phyloP scores from a whole-genome alignment of 2,797 vertebrate species.

The Meda fulgida region DNA sequence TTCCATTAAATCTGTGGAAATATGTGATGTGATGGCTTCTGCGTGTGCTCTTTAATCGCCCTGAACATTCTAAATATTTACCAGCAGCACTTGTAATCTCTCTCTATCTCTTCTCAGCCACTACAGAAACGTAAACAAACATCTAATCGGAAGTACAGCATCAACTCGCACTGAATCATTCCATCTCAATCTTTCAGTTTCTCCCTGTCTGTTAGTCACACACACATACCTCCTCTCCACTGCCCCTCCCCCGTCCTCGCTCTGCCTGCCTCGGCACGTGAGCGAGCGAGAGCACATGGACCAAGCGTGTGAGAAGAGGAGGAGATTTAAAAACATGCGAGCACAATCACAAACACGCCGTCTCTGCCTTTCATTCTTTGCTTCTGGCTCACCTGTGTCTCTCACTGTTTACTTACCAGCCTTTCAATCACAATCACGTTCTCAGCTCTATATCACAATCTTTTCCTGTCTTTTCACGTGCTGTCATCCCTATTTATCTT shows the following conservation, averaged over 20 bases:
- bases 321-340: constrained; percentile 85
- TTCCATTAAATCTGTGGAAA: constrained; percentile 1
- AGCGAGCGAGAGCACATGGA: constrained; percentile 79
- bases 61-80: constrained; percentile 20
- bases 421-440: constrained; percentile 6
- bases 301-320: constrained; percentile 80
- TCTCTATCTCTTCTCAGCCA: background rate
- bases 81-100: constrained; percentile 1
- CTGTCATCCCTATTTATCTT: constrained; percentile 3
- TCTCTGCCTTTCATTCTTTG: constrained; percentile 56
- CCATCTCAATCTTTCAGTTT: constrained; percentile 49
- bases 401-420: constrained; percentile 5
- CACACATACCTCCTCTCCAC: constrained; percentile 45
- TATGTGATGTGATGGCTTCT: background rate
- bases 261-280: constrained; percentile 79
- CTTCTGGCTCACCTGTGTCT: constrained; percentile 44
- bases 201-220: constrained; percentile 43
- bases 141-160: constrained; percentile 46
- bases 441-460: background rate
- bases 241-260: constrained; percentile 58
- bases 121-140: constrained; percentile 43
- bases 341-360: constrained; percentile 52
- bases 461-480: constrained; percentile 49
- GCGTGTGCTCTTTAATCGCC: constrained; percentile 8
- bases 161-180: constrained; percentile 23